Conservation (phyloP, 2,797 vertebrate genomes). For the Anguilla obscura region DNA sequence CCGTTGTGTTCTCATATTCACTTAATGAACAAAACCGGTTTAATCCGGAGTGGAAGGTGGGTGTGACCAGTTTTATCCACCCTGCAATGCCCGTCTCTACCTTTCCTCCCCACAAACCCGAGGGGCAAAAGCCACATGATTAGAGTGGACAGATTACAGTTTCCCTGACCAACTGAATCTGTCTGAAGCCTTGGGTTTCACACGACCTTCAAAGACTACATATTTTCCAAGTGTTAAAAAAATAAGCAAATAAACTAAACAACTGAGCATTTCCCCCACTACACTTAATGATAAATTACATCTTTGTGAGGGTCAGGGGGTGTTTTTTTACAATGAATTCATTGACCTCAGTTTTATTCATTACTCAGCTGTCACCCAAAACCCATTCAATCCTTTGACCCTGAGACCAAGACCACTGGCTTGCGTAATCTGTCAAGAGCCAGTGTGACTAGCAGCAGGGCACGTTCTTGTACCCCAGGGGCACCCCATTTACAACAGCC, state of each 20-base stretch:
- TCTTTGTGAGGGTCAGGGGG: neutral
- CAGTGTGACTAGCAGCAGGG: neutral
- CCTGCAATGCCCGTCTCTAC: neutral
- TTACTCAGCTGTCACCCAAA: neutral
- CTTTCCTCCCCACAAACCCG: neutral
- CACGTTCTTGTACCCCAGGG: neutral
- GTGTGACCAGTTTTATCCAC: neutral
- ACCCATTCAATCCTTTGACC: neutral
- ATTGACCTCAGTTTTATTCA: neutral
- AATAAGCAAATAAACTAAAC: neutral
- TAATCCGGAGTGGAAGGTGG: neutral
- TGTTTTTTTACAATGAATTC: neutral
- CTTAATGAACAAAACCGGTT: neutral
- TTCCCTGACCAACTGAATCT: neutral
- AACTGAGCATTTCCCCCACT: neutral
- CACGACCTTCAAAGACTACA: neutral
- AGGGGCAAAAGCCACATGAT: neutral
- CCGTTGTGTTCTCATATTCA: neutral
- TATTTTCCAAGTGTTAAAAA: neutral
- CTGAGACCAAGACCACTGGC: neutral
- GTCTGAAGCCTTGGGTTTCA: neutral
- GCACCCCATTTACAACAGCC: neutral
- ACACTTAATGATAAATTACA: neutral
- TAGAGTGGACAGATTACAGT: neutral
- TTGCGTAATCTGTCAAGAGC: neutral